Conservation (phyloP, 2,797 vertebrate genomes). For the Syngnathus acus region DNA sequence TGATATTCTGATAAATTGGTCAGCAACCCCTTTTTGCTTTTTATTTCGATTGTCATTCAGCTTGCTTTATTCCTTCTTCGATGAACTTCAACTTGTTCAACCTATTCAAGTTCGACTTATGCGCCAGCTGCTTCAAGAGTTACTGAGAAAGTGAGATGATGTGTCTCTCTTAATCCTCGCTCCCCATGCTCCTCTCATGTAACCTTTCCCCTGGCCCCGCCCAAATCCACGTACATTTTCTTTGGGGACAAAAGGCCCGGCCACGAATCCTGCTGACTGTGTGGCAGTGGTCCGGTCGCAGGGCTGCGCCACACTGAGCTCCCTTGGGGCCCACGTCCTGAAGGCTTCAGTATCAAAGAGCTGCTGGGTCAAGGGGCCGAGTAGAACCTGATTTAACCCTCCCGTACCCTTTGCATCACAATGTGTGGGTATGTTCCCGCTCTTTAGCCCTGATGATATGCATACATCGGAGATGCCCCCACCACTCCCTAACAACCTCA, state of each 20-base stretch:
- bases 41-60: too few species aligned
- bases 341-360: constrained; percentile 60
- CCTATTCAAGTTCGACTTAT: not conserved
- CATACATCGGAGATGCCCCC: constrained; percentile 51
- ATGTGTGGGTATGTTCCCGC: constrained; percentile 54
- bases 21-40: too few species aligned
- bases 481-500: constrained; percentile 28
- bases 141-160: constrained; percentile 32
- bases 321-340: constrained; percentile 47
- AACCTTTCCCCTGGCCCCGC: constrained; percentile 46
- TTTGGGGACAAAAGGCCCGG: constrained; percentile 59
- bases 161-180: constrained; percentile 11
- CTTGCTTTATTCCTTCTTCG: not conserved
- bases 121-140: constrained; percentile 1
- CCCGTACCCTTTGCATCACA: constrained; percentile 63
- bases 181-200: constrained; percentile 40
- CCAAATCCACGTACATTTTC: constrained; percentile 69
- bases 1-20: too few species aligned
- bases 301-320: constrained; percentile 39
- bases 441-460: constrained; percentile 56
- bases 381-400: constrained; percentile 57
- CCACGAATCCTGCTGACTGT: constrained; percentile 40
- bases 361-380: constrained; percentile 46
- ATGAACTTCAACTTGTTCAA: not conserved
- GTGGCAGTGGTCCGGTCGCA: constrained; percentile 41